Evolutionary conservation across 2,113 vertebrate species (phyloP).

Genomic region (Gnathonemus echidnorhynchus): DNA sequence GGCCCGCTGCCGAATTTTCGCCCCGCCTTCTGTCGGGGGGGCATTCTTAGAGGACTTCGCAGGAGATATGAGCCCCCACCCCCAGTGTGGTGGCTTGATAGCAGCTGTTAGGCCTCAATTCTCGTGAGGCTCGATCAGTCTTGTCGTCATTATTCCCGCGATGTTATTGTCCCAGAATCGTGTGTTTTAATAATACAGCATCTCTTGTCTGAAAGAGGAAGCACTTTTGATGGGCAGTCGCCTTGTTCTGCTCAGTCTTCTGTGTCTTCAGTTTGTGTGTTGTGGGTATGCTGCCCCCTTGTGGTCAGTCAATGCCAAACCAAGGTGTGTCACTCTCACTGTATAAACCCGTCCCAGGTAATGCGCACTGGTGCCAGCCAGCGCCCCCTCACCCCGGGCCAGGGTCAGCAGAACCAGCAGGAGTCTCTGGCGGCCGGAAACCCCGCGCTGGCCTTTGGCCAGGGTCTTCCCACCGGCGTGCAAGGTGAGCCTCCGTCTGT

Average conservation of each 20-base stretch:
- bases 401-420: conserved; percentile 89
- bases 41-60: neutral
- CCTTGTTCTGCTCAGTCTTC: neutral
- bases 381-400: conserved; percentile 87
- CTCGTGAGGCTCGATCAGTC: neutral
- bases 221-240: neutral
- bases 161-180: neutral
- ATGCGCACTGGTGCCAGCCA: conserved; percentile 84
- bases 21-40: neutral
- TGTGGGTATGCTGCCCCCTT: neutral
- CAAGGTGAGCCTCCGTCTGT: conserved; percentile 62
- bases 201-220: neutral
- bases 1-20: neutral
- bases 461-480: conserved; percentile 82
- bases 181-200: neutral
- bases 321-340: neutral
- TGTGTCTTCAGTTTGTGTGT: neutral
- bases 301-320: neutral
- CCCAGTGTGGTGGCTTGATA: neutral
- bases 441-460: conserved; percentile 84
- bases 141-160: neutral
- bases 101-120: neutral
- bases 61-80: neutral
- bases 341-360: conserved; percentile 60
- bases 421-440: conserved; percentile 84